phyloP scores from a whole-genome alignment of 2,113 vertebrate genomes.

The Climacteris rufus region DNA sequence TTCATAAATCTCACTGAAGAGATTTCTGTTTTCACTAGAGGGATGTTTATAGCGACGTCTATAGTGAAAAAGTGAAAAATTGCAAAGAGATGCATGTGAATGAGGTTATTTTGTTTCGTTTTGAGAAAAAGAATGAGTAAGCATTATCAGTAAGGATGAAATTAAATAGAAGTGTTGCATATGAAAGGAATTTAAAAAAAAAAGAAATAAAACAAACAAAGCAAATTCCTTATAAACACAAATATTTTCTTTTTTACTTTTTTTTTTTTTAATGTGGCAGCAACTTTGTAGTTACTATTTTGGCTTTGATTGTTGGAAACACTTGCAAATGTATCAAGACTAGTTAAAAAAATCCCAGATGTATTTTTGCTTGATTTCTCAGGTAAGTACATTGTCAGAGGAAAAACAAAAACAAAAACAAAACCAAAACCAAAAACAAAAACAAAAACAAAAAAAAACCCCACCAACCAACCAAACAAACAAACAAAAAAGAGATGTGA shows the following conservation, averaged over 20 bases:
- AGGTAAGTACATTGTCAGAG: background rate
- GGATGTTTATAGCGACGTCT: background rate
- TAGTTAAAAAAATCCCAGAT: background rate
- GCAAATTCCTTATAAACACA: background rate
- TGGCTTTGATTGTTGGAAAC: background rate
- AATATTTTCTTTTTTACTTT: no score
- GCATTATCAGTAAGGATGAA: background rate
- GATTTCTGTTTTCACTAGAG: background rate
- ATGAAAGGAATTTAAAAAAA: background rate
- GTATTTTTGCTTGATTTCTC: background rate
- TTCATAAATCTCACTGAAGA: background rate
- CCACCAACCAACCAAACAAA: no score
- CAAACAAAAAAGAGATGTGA: background rate
- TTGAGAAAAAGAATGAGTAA: background rate
- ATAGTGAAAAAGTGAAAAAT: background rate
- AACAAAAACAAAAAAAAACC: no score
- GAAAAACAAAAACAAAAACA: background rate
- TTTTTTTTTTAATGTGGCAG: background rate
- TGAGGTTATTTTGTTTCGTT: background rate
- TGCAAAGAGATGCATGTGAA: background rate
- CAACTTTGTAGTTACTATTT: background rate
- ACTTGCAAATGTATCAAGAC: background rate
- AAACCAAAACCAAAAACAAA: no score
- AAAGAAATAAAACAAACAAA: background rate
- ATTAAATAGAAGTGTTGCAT: background rate